Percentiles rank a stretch among this genome's conserved stretches.
Conservation (phyloP, 2,797 vertebrate species). For the Luscinia luscinia region DNA sequence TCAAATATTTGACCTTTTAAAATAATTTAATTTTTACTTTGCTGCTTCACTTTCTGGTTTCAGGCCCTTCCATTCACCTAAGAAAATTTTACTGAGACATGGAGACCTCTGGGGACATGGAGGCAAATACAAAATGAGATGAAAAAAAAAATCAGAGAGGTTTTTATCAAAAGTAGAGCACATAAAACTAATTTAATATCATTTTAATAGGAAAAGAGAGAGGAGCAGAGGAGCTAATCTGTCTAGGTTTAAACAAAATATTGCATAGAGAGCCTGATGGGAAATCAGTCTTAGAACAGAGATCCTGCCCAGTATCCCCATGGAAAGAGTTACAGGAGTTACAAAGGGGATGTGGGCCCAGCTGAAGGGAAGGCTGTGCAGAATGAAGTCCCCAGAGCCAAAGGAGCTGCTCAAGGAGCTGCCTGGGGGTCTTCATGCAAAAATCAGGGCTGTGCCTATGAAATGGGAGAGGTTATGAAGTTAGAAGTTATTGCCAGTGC, state of each 20-base stretch:
- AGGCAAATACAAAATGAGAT: constrained; percentile 7
- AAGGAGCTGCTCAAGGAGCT: neutral
- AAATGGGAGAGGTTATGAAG: neutral
- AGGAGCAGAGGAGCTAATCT: constrained; percentile 42
- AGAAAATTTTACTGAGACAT: neutral
- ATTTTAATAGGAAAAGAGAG: constrained; percentile 49
- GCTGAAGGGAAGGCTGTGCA: neutral
- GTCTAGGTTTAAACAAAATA: constrained; percentile 49
- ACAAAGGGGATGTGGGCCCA: neutral
- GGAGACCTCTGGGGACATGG: neutral
- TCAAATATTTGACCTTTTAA: neutral
- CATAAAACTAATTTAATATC: constrained; percentile 59
- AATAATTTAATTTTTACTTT: neutral
- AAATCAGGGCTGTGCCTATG: neutral
- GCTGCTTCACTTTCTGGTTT: neutral
- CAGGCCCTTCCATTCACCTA: neutral
- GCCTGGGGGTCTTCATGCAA: neutral
- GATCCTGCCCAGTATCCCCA: neutral
- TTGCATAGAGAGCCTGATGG: constrained; percentile 18
- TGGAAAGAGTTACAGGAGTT: neutral
- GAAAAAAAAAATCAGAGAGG: neutral
- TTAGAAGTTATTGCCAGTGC: neutral
- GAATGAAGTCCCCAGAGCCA: neutral
- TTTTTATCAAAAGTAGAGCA: constrained; percentile 52
- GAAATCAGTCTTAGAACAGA: constrained; percentile 13